A percentile compares a stretch with the other conserved stretches of the same genome.
phyloP scores from a whole-genome alignment of 1,140 invertebrate species.

The Zaprionus inermis region DNA sequence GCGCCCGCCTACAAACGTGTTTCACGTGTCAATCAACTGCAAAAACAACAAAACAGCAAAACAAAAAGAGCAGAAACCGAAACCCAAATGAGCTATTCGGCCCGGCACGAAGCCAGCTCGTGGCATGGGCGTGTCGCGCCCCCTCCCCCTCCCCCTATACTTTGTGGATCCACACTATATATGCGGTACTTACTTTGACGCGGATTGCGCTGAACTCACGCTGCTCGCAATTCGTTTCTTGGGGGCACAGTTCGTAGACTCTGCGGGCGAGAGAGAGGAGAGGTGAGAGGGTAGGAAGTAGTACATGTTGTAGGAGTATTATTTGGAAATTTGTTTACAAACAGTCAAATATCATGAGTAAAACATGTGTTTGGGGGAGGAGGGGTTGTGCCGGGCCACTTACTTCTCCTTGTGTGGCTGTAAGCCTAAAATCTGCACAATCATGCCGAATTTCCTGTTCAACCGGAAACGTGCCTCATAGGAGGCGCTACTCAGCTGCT shows the following conservation, averaged over 20 bases:
- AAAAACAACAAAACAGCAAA: constrained; percentile 24
- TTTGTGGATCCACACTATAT: not conserved
- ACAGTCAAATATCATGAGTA: constrained; percentile 50
- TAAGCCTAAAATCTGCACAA: constrained; percentile 81
- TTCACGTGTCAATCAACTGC: constrained; percentile 61
- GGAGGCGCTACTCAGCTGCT: constrained; percentile 21
- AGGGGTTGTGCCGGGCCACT: constrained; percentile 26
- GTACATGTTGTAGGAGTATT: constrained; percentile 13
- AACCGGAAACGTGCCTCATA: constrained; percentile 76
- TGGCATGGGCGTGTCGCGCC: constrained; percentile 29
- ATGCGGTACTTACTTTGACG: constrained; percentile 71
- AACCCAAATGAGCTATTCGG: constrained; percentile 22
- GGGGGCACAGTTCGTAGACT: constrained; percentile 77
- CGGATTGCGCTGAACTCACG: constrained; percentile 78
- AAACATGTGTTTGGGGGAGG: constrained; percentile 51
- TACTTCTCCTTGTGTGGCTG: constrained; percentile 79
- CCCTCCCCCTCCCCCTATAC: not conserved
- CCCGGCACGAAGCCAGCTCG: constrained; percentile 53
- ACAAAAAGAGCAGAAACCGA: constrained; percentile 23
- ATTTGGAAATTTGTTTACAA: constrained; percentile 61
- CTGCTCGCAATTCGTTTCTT: constrained; percentile 78
- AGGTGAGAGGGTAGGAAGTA: not conserved
- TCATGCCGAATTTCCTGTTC: constrained; percentile 81
- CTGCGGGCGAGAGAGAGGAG: constrained; percentile 38
- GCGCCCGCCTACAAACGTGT: constrained; percentile 51